Conservation (phyloP, 2,797 vertebrate species). For the Bradypodion ventrale region DNA sequence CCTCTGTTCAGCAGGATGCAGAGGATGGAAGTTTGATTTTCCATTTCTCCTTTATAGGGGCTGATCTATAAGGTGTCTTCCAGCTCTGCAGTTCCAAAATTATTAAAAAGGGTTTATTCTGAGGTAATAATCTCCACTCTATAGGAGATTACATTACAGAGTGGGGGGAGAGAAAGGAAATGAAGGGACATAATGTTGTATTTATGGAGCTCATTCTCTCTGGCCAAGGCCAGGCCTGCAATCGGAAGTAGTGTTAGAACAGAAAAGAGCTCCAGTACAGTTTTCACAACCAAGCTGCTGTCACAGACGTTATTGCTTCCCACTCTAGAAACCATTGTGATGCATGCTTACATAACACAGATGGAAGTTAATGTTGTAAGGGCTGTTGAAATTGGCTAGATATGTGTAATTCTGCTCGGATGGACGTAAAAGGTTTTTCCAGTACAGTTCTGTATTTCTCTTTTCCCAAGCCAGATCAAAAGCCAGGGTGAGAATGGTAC, state of each 20-base stretch:
- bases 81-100: no score
- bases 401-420: not conserved
- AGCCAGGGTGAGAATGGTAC: not conserved
- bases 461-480: not conserved
- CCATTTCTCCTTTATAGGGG: no score
- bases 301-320: not conserved
- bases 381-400: not conserved
- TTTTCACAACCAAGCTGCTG: not conserved
- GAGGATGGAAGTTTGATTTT: no score
- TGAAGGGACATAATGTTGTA: no score
- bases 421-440: not conserved
- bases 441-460: not conserved
- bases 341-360: not conserved
- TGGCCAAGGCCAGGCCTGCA: not conserved
- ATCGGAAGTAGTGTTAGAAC: not conserved
- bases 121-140: not conserved
- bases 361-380: conserved; percentile 3
- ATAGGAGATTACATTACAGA: no score
- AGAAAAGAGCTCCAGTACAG: not conserved
- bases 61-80: no score
- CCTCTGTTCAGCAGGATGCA: no score
- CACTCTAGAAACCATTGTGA: not conserved
- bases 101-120: not conserved
- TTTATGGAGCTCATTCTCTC: no score
- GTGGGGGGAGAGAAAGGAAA: no score